Evolutionary conservation across 1,140 invertebrate species (phyloP).

Genomic region (Thaumatotibia leucotreta): DNA sequence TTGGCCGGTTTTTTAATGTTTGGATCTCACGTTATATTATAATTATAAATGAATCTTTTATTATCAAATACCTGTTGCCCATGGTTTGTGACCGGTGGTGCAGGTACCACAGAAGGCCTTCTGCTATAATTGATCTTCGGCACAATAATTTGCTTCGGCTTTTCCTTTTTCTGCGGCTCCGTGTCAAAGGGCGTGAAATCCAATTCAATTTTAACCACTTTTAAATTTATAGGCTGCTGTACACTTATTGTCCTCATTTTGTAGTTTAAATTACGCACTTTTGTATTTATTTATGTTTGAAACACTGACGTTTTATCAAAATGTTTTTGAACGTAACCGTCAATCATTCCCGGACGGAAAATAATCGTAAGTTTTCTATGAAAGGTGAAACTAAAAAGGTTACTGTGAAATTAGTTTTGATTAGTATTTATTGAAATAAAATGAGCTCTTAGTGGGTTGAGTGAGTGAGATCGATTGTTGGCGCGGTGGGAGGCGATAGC

Average conservation of each 20-base stretch:
- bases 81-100: conserved; percentile 30
- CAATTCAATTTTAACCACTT: conserved; percentile 58
- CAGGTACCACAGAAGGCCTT: conserved; percentile 43
- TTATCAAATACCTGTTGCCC: conserved; percentile 34
- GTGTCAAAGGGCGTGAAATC: conserved; percentile 43
- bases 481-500: conserved; percentile 38
- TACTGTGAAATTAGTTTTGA: neutral
- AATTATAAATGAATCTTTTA: no score
- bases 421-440: neutral
- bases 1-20: no score
- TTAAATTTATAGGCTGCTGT: conserved; percentile 59
- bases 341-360: neutral
- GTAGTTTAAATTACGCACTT: neutral
- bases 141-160: conserved; percentile 42
- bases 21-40: no score
- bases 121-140: conserved; percentile 30
- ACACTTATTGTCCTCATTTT: conserved; percentile 65
- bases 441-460: neutral
- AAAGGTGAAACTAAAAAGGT: neutral
- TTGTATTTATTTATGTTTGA: neutral
- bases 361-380: neutral
- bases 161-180: conserved; percentile 28
- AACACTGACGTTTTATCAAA: neutral
- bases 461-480: neutral
- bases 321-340: neutral